A percentile compares a stretch with the other conserved stretches of the same genome.
phyloP scores from a whole-genome alignment of 2,797 vertebrate species.

The Podarcis siculus region DNA sequence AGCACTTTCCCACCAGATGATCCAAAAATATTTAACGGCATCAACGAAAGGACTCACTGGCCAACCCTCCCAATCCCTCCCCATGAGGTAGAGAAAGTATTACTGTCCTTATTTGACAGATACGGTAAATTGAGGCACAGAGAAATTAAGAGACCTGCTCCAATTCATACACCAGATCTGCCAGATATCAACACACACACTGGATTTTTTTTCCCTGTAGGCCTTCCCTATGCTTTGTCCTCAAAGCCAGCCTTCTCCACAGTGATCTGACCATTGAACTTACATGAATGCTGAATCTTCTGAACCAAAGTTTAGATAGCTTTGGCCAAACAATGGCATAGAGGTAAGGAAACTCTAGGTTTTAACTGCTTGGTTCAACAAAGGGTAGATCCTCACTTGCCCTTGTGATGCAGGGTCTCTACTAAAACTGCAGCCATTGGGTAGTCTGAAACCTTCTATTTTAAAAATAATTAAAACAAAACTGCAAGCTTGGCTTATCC shows the following conservation, averaged over 20 bases:
- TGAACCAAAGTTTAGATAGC: conserved; percentile 38
- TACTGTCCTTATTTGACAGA: conserved; percentile 64
- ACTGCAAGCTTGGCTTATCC: conserved; percentile 24
- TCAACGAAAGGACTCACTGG: conserved; percentile 58
- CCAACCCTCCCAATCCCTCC: conserved; percentile 51
- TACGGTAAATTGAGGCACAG: conserved; percentile 70
- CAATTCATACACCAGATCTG: conserved; percentile 55
- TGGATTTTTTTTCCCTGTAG: conserved; percentile 30
- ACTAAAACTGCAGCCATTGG: conserved; percentile 45
- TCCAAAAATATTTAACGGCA: conserved; percentile 60
- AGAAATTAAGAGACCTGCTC: conserved; percentile 73
- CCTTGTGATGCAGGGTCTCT: conserved; percentile 47
- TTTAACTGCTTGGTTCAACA: conserved; percentile 41
- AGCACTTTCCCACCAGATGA: conserved; percentile 64
- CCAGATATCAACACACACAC: conserved; percentile 43
- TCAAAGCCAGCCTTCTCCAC: conserved; percentile 11
- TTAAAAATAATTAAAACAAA: conserved; percentile 43
- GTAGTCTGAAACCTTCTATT: conserved; percentile 41
- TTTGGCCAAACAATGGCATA: conserved; percentile 6
- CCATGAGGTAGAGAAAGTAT: conserved; percentile 71
- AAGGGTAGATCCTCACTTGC: conserved; percentile 48
- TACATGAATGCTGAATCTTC: conserved; percentile 36
- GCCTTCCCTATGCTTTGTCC: conserved; percentile 48
- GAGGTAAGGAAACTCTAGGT: conserved; percentile 30
- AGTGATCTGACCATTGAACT: conserved; percentile 20